Percentiles rank a stretch among this genome's conserved stretches.
Evolutionary conservation across 2,888 invertebrate species (phyloP).

Genomic region (Ceratothoa steindachneri): DNA sequence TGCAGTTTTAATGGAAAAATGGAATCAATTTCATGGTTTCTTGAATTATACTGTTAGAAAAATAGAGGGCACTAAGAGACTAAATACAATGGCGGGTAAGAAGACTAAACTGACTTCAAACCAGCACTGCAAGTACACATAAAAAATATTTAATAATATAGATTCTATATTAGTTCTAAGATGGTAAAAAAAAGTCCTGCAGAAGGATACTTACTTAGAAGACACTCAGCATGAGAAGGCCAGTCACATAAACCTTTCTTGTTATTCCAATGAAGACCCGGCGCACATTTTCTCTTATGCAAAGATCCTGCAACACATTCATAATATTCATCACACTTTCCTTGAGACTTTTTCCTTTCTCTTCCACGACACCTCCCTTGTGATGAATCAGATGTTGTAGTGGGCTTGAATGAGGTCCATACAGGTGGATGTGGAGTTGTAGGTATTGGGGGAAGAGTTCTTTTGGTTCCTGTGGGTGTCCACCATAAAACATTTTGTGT

Average conservation of each 20-base stretch:
- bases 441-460: background rate
- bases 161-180: no score
- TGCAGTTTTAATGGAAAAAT: no score
- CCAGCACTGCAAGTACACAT: no score
- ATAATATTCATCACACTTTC: conserved; percentile 70
- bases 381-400: no score
- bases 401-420: background rate
- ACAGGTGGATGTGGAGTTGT: background rate
- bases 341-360: conserved; percentile 2
- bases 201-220: background rate
- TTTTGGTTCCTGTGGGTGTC: background rate
- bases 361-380: background rate
- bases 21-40: no score
- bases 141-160: no score
- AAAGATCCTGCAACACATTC: conserved; percentile 71
- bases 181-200: background rate
- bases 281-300: conserved; percentile 69
- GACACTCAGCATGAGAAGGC: conserved; percentile 63
- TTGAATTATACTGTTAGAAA: no score
- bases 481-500: no score
- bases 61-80: no score
- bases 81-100: no score
- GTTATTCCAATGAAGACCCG: conserved; percentile 75
- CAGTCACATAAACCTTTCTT: conserved; percentile 69
- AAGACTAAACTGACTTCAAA: no score